Conservation (phyloP, 2,113 vertebrate species). For the Eurypyga helias region DNA sequence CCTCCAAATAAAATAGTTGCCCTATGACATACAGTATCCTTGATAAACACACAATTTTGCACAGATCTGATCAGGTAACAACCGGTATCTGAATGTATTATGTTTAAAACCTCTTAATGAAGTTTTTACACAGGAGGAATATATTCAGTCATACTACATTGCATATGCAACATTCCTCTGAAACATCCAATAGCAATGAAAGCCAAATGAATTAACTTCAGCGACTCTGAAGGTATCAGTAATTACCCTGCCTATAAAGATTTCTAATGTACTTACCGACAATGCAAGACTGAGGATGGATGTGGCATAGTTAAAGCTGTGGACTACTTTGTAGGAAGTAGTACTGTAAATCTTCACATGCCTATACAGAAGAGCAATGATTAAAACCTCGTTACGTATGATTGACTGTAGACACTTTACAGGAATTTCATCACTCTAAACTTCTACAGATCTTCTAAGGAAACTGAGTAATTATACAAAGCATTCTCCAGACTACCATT, state of each 20-base stretch:
- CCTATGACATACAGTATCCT: background rate
- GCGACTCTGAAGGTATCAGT: background rate
- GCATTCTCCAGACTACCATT: background rate
- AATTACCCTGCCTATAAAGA: background rate
- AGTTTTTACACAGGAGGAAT: background rate
- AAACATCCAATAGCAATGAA: background rate
- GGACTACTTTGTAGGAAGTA: conserved; percentile 92
- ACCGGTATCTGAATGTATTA: background rate
- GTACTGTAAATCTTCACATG: conserved; percentile 98
- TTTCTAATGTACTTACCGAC: conserved; percentile 82
- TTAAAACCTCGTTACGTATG: background rate
- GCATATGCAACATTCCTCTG: background rate
- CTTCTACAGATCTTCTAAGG: background rate
- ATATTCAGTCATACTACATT: background rate
- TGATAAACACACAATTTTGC: background rate
- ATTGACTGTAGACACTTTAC: background rate
- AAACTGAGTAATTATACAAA: background rate
- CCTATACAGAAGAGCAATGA: conserved; percentile 70
- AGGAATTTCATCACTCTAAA: background rate
- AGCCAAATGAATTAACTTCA: background rate
- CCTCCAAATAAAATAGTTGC: background rate
- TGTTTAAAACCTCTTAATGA: background rate
- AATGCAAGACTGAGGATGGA: conserved; percentile 93
- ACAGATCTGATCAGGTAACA: background rate
- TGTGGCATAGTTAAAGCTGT: conserved; percentile 92